Evolutionary conservation across 1,140 invertebrate genomes (phyloP), one percentile per base, ranked within the genome.

Genomic region (Homarus americanus): DNA sequence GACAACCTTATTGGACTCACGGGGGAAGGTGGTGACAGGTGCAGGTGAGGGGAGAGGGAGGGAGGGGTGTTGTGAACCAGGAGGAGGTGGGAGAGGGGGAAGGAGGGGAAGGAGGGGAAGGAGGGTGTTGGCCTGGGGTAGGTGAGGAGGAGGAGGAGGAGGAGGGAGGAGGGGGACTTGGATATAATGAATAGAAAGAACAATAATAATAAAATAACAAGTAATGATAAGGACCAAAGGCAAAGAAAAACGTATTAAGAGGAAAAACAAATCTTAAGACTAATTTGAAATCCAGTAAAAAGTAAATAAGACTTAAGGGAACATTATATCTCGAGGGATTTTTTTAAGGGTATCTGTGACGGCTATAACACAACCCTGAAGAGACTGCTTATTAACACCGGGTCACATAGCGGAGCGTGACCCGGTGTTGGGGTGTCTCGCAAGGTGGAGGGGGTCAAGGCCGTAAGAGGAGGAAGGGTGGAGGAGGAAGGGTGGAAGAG

Each of bases 121-220:
- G 24, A 82, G 12, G 44, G 38, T 12, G 73, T 17, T 34, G n/a
- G 36, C n/a, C n/a, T n/a, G 20, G 34, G 28, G 82, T 40, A 24
- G 15, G 66, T 36, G 80, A 83, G 63, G 58, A 69, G 38, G 80
- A 83, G 80, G 32, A 38, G 38, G 63, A 83, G 58, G n/a, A 24
- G 12, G 2, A 34, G 28, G 24, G 4, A 40, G 12, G 28, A 28
- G 38, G 53, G 75, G 38, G 78, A 53, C n/a, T 38, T 40, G 41
- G 28, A 44, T 44, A n/a, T 38, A n/a, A 78, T 40, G 40, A 38
- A 28, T 3, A 28, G 28, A 28, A 24, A 28, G n/a, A n/a, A n/a
- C n/a, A n/a, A n/a, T n/a, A n/a, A n/a, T n/a, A n/a, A n/a, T n/a
- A n/a, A n/a, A n/a, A n/a, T n/a, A n/a, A n/a, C n/a, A n/a, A n/a